Base-by-base conservation (phyloP, 1,140 invertebrate genomes). In the Drosophila triauraria region DNA sequence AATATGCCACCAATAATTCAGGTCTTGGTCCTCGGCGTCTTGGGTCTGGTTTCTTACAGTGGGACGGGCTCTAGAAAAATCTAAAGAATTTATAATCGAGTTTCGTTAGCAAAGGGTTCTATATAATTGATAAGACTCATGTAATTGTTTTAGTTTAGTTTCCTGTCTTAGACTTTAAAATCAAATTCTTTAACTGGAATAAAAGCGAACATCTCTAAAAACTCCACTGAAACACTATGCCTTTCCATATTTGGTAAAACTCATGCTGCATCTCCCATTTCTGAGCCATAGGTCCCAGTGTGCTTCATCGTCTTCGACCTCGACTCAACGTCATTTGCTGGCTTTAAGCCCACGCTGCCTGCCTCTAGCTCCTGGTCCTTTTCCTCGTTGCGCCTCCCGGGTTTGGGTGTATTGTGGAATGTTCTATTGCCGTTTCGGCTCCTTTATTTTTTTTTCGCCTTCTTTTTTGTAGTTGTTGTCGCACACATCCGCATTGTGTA, bases 1-100 rank as follows among this genome's bases (percentile, higher is more conserved):
- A 90, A 90, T 90, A 90, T 90, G 85, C 85, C 85, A 91, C 85
- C 85, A 90, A 90, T 90, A 90, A 90, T 90, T 90, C 85, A 90
- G 85, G 85, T 90, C 75, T 78, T 85, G 69, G 53, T 54, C 53
- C 57, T 72, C 12, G 43, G 44, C 63, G 58, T 82, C 70, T 71
- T 83, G 25, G 23, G 48, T 48, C 25, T 32, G 17, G 35, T 47
- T 35, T 40, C 30, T 2, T 17, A 83, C 83, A 74, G 80, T 87
- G 80, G 84, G 12, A 2, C 2, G 9, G 46, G 3, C 20, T 17
- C 7, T 17, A 13, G 2, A 12, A 30, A 65, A 32, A 35, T 17
- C 25, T 27, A 1, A 10, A 20, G 43, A 42, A 40, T 40, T 4
- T 44, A 40, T 60, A 23, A 15, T 62, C 15, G n/a, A 13, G 25